These are phyloP conservation scores for Drosophila orosa DNA, from an alignment of 1,140 invertebrate species.

Conservation along the genomic window DNA sequence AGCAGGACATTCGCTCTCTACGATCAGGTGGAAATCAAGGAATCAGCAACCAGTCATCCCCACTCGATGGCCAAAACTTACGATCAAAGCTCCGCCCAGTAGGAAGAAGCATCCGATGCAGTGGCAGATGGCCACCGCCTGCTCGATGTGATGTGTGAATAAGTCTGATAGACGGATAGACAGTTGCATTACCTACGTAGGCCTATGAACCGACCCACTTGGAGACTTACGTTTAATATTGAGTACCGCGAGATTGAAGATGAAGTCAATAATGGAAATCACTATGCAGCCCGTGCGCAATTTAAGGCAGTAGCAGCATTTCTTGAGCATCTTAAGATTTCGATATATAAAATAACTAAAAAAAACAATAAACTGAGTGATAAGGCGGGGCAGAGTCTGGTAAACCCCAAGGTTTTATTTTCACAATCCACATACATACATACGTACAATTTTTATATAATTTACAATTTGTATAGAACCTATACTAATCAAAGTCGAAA, in stretches of 20 bases:
- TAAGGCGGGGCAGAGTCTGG: too few species aligned
- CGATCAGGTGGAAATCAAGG: background rate
- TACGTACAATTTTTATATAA: too few species aligned
- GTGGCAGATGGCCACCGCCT: slow-evolving; percentile 62
- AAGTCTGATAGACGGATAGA: background rate
- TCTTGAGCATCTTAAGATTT: slow-evolving; percentile 21
- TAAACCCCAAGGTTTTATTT: too few species aligned
- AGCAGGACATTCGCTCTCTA: slow-evolving; percentile 55
- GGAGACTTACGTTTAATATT: slow-evolving; percentile 13
- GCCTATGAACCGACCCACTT: too few species aligned
- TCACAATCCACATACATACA: too few species aligned
- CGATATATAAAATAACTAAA: background rate
- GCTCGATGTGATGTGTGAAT: slow-evolving; percentile 19
- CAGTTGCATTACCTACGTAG: background rate
- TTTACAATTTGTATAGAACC: too few species aligned
- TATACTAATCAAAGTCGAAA: too few species aligned
- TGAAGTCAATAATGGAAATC: slow-evolving; percentile 38
- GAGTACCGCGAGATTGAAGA: slow-evolving; percentile 27
- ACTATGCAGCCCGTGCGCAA: slow-evolving; percentile 43
- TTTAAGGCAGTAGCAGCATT: slow-evolving; percentile 44
- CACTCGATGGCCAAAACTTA: slow-evolving; percentile 26
- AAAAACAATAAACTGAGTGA: slow-evolving; percentile 29
- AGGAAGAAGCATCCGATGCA: slow-evolving; percentile 57
- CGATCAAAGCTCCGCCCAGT: slow-evolving; percentile 44
- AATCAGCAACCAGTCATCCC: background rate